A percentile compares a stretch with the other conserved stretches of the same genome.
phyloP scores from a whole-genome alignment of 2,888 invertebrate species.

The Dioctria linearis region DNA sequence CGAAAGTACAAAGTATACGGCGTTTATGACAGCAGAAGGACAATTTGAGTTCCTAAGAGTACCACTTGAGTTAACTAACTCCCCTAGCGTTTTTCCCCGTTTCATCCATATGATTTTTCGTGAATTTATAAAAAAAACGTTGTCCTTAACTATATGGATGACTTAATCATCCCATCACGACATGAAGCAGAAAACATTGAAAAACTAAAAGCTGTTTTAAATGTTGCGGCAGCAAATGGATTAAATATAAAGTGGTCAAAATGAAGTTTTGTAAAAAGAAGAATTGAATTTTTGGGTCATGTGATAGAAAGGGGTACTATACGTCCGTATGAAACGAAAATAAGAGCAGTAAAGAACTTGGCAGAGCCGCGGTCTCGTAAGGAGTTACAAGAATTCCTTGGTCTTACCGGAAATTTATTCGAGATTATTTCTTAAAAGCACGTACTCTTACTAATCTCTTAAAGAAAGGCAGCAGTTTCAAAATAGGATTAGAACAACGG shows the following conservation, averaged over 20 bases:
- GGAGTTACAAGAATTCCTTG: background rate
- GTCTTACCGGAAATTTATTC: background rate
- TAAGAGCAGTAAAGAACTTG: background rate
- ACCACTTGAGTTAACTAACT: background rate
- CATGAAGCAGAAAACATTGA: too few species aligned
- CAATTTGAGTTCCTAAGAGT: too few species aligned
- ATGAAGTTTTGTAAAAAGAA: background rate
- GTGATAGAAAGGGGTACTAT: background rate
- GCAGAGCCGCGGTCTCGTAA: background rate
- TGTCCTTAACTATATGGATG: too few species aligned
- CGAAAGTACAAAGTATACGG: background rate
- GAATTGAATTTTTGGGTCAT: background rate
- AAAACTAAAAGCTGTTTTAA: too few species aligned
- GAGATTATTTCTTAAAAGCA: background rate
- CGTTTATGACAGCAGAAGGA: too few species aligned
- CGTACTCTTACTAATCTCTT: background rate
- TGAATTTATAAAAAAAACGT: too few species aligned
- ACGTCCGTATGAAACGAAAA: background rate
- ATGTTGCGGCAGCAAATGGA: too few species aligned
- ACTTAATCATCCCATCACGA: too few species aligned
- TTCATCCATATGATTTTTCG: too few species aligned
- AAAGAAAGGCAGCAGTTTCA: too few species aligned
- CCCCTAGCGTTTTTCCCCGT: too few species aligned
- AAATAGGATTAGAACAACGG: slow-evolving; percentile 21
- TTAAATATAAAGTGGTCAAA: too few species aligned